phyloP scores from a whole-genome alignment of 2,797 vertebrate species.

The Bradypodion ventrale region DNA sequence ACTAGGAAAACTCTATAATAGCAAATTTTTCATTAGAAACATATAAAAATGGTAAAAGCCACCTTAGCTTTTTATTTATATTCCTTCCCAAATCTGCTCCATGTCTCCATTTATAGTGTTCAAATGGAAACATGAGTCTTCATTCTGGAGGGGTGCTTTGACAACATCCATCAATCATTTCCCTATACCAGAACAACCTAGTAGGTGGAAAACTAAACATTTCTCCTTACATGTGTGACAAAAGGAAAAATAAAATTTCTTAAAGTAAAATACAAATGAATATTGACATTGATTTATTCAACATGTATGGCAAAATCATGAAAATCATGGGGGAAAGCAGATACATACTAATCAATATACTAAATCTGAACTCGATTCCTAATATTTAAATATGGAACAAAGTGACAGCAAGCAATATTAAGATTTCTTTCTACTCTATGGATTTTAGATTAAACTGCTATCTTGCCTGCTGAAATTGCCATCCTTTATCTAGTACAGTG shows the following conservation, averaged over 20 bases:
- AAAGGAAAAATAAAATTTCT: slow-evolving; percentile 56
- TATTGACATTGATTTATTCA: slow-evolving; percentile 60
- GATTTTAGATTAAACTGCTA: neutral
- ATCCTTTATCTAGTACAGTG: slow-evolving; percentile 6
- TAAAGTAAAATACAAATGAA: slow-evolving; percentile 53
- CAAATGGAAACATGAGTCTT: slow-evolving; percentile 35
- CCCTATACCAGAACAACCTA: slow-evolving; percentile 31
- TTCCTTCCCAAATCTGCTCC: neutral
- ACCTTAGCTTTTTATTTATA: no score
- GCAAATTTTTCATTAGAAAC: neutral
- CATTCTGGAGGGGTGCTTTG: slow-evolving; percentile 46
- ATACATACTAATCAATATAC: slow-evolving; percentile 28
- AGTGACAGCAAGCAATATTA: neutral
- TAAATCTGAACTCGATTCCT: neutral
- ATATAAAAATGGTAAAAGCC: neutral
- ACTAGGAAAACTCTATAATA: neutral
- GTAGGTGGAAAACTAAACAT: slow-evolving; percentile 54
- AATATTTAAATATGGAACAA: slow-evolving; percentile 8
- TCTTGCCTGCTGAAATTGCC: neutral
- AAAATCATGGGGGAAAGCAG: slow-evolving; percentile 27
- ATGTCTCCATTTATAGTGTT: slow-evolving; percentile 37
- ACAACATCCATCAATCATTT: slow-evolving; percentile 60
- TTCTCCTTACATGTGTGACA: slow-evolving; percentile 59
- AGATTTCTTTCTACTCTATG: neutral
- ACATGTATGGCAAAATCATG: slow-evolving; percentile 48